phyloP scores from a whole-genome alignment of 2,888 invertebrate species.

The Coecobrya sp. region DNA sequence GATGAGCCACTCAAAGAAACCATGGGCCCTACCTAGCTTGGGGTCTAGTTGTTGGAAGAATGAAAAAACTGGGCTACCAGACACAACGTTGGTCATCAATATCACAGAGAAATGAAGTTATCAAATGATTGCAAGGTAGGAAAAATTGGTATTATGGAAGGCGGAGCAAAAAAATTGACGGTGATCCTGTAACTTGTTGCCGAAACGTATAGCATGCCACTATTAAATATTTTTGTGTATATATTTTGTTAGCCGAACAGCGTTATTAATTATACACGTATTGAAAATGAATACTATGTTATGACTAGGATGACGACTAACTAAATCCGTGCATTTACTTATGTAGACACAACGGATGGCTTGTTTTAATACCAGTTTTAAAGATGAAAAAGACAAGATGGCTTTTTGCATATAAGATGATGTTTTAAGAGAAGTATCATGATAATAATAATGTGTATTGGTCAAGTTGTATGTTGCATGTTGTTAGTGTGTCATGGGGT shows the following conservation, averaged over 20 bases:
- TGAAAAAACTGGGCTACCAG: slow-evolving; percentile 19
- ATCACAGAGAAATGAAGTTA: background rate
- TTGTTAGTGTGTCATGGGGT: slow-evolving; percentile 86
- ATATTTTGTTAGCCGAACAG: background rate
- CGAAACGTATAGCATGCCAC: background rate
- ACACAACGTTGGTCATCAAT: background rate
- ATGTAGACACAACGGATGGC: background rate
- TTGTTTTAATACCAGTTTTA: slow-evolving; percentile 27
- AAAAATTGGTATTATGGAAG: background rate
- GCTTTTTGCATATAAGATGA: too few species aligned
- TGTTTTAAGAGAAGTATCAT: too few species aligned
- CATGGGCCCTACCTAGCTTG: slow-evolving; percentile 8
- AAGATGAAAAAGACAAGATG: background rate
- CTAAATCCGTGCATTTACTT: background rate
- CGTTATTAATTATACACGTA: background rate
- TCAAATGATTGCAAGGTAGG: background rate
- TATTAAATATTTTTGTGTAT: background rate
- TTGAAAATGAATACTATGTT: slow-evolving; percentile 17
- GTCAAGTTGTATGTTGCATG: slow-evolving; percentile 43
- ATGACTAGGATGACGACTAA: background rate
- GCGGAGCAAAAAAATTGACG: slow-evolving; percentile 8
- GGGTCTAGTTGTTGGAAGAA: background rate
- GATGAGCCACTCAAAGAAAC: background rate
- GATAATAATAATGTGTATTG: too few species aligned
- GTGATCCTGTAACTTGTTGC: slow-evolving; percentile 4